A percentile compares a stretch with the other conserved stretches of the same genome.
Evolutionary conservation across 2,113 vertebrate species (phyloP).

Genomic region (Blennius ocellaris): DNA sequence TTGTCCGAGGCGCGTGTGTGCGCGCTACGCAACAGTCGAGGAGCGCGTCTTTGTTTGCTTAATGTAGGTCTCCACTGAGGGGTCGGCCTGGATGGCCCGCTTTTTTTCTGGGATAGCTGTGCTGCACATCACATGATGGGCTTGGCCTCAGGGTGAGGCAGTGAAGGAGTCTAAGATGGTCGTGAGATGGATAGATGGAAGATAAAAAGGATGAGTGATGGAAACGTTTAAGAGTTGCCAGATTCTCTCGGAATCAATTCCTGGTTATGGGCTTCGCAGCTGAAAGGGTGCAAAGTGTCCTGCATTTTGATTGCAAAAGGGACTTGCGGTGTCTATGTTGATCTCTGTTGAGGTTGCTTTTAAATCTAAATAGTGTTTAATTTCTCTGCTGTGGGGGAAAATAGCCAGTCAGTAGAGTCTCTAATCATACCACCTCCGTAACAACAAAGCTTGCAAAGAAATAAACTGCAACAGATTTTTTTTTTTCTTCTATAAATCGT

Average conservation of each 20-base stretch:
- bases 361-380: conserved; percentile 9
- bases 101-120: conserved; percentile 62
- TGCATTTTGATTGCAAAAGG: background rate
- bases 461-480: no score
- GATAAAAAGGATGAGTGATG: conserved; percentile 52
- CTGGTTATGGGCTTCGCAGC: conserved; percentile 40
- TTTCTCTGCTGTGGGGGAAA: background rate
- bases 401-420: background rate
- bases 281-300: conserved; percentile 11
- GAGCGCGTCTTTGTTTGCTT: conserved; percentile 69
- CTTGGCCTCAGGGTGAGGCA: conserved; percentile 67
- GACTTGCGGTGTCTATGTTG: background rate
- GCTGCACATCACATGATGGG: conserved; percentile 72
- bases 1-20: conserved; percentile 33
- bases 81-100: conserved; percentile 59
- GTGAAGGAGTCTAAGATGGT: conserved; percentile 58
- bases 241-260: conserved; percentile 49
- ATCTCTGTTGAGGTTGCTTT: background rate
- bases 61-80: conserved; percentile 74
- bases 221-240: conserved; percentile 44
- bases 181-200: conserved; percentile 41
- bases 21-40: conserved; percentile 16
- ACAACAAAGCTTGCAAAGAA: no score
- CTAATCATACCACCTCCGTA: background rate
- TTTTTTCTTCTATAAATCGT: no score